phyloP scores from a whole-genome alignment of 1,140 invertebrate genomes.

The Heterodera schachtii region DNA sequence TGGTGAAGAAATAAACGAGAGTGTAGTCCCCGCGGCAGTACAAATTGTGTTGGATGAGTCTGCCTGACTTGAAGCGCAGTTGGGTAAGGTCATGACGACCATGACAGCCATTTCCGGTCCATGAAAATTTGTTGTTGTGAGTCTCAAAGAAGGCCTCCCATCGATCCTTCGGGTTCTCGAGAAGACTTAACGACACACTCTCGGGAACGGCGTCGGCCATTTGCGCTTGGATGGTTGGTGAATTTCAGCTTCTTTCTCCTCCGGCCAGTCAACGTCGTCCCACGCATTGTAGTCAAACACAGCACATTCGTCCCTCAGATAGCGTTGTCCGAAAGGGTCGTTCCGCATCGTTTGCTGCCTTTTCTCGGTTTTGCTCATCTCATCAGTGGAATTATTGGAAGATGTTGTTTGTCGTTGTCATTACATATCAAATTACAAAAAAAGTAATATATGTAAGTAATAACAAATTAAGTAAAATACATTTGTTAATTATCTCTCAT shows the following conservation, averaged over 20 bases:
- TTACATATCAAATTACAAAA: too few relatives aligned
- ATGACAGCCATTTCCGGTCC: constrained; percentile 96
- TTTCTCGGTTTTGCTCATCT: too few relatives aligned
- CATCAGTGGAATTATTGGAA: too few relatives aligned
- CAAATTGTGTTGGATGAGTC: constrained; percentile 88
- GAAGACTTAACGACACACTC: constrained; percentile 67
- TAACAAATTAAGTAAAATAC: too few relatives aligned
- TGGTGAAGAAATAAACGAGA: constrained; percentile 91
- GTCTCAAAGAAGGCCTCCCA: constrained; percentile 93
- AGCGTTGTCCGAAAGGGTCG: constrained; percentile 67
- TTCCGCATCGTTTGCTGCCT: neutral
- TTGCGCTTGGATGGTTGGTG: constrained; percentile 78
- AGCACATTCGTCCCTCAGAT: constrained; percentile 76
- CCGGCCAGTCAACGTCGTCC: constrained; percentile 92
- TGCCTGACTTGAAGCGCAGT: constrained; percentile 80
- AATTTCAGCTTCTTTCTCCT: constrained; percentile 78
- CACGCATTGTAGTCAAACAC: constrained; percentile 94
- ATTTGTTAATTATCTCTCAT: too few relatives aligned
- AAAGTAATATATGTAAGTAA: too few relatives aligned
- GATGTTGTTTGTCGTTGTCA: too few relatives aligned
- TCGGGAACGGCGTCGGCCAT: constrained; percentile 72
- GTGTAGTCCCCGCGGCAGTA: constrained; percentile 97
- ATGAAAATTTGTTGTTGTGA: constrained; percentile 96
- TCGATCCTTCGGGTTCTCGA: constrained; percentile 75
- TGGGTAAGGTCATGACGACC: constrained; percentile 94